Conservation (phyloP, 2,888 invertebrate genomes). For the Diaphora mendica region DNA sequence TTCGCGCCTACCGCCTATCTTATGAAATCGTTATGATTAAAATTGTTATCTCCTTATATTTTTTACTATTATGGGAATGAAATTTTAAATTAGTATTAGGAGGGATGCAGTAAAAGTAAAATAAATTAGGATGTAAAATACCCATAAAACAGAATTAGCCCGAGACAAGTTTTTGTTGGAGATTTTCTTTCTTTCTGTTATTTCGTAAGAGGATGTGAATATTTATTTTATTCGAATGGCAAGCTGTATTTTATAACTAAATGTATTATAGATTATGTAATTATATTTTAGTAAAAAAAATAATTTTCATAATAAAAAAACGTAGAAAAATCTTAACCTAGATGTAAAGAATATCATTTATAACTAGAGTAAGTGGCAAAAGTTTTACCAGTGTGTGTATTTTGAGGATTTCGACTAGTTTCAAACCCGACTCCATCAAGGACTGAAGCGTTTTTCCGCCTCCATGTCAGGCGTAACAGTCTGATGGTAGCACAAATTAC, state of each 20-base stretch:
- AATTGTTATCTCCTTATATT: conserved; percentile 47
- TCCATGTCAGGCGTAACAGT: neutral
- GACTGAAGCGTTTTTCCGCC: neutral
- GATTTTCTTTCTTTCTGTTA: conserved; percentile 38
- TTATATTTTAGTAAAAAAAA: neutral
- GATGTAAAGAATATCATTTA: neutral
- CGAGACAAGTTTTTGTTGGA: conserved; percentile 46
- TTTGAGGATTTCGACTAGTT: neutral
- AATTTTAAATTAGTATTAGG: conserved; percentile 53
- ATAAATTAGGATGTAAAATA: conserved; percentile 51
- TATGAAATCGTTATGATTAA: conserved; percentile 59
- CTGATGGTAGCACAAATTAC: neutral
- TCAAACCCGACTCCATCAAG: neutral
- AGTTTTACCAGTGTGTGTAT: neutral
- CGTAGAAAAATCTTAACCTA: neutral
- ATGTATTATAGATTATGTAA: neutral
- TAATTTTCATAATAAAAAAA: neutral
- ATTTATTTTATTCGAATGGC: neutral
- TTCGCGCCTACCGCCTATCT: conserved; percentile 51
- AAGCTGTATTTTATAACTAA: neutral
- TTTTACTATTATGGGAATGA: conserved; percentile 43
- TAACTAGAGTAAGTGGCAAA: neutral
- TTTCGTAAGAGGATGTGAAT: conserved; percentile 35
- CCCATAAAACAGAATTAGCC: conserved; percentile 52
- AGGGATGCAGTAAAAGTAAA: conserved; percentile 49